These are phyloP conservation scores for Siniperca undulata DNA, from an alignment of 2,797 vertebrate species.

Conservation along the genomic window DNA sequence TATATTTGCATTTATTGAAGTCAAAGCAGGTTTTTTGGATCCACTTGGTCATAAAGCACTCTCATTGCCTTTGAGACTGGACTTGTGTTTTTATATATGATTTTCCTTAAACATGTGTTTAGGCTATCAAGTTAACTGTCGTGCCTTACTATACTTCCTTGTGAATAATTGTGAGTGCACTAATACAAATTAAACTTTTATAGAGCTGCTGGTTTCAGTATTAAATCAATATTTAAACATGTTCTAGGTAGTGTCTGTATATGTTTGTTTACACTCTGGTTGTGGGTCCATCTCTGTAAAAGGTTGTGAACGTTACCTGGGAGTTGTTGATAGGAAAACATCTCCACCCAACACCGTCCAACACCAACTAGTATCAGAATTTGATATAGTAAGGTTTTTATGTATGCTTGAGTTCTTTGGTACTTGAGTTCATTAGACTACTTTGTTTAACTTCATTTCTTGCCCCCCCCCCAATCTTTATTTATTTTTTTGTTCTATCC, in stretches of 20 bases:
- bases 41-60: neutral
- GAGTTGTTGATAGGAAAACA: neutral
- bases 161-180: neutral
- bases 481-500: conserved; percentile 32
- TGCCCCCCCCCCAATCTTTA: conserved; percentile 17
- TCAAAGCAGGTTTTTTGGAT: neutral
- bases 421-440: neutral
- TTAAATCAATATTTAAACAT: conserved; percentile 19
- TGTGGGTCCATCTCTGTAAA: neutral
- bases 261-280: conserved; percentile 13
- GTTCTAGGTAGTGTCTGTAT: neutral
- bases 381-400: neutral
- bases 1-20: neutral
- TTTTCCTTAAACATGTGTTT: neutral
- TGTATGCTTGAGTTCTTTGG: neutral
- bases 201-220: neutral
- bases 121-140: neutral
- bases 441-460: conserved; percentile 30
- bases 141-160: neutral
- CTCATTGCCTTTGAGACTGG: neutral
- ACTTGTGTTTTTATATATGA: neutral
- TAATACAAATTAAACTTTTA: neutral
- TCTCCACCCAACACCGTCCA: neutral
- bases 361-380: neutral
- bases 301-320: neutral